phyloP scores from a whole-genome alignment of 2,888 invertebrate species.

The Corbicula japonica region DNA sequence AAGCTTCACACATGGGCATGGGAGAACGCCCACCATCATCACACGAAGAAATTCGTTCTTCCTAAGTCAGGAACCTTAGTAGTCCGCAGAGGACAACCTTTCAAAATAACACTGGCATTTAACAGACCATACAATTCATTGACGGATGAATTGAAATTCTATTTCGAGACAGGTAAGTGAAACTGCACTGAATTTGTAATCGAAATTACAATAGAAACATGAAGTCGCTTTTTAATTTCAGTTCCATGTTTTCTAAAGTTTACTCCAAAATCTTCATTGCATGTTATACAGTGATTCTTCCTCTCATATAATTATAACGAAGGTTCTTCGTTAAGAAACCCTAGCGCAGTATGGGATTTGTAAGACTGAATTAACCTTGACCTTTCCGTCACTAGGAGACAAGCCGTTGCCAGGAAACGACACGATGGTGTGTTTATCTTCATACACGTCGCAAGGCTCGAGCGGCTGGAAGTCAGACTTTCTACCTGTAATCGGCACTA shows the following conservation, averaged over 20 bases:
- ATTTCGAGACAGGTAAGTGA: conserved; percentile 74
- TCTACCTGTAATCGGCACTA: conserved; percentile 71
- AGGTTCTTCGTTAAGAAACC: no score
- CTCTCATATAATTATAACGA: no score
- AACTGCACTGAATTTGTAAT: neutral
- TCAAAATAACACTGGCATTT: conserved; percentile 74
- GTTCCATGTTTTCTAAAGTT: no score
- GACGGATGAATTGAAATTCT: conserved; percentile 72
- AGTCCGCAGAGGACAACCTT: conserved; percentile 75
- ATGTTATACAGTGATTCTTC: no score
- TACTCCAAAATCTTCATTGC: no score
- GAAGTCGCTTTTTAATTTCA: no score
- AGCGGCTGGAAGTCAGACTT: conserved; percentile 67
- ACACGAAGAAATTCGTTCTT: conserved; percentile 71
- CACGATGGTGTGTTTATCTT: conserved; percentile 71
- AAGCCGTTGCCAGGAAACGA: conserved; percentile 76
- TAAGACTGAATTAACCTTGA: no score
- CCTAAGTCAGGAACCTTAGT: conserved; percentile 67
- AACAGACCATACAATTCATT: conserved; percentile 70
- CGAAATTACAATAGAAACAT: no score
- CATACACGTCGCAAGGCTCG: conserved; percentile 67
- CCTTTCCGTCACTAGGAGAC: conserved; percentile 72
- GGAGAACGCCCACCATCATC: conserved; percentile 68
- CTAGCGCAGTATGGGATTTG: no score
- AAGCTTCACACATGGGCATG: conserved; percentile 64